phyloP scores from a whole-genome alignment of 2,797 vertebrate genomes.

The Peromyscus melanophrys region DNA sequence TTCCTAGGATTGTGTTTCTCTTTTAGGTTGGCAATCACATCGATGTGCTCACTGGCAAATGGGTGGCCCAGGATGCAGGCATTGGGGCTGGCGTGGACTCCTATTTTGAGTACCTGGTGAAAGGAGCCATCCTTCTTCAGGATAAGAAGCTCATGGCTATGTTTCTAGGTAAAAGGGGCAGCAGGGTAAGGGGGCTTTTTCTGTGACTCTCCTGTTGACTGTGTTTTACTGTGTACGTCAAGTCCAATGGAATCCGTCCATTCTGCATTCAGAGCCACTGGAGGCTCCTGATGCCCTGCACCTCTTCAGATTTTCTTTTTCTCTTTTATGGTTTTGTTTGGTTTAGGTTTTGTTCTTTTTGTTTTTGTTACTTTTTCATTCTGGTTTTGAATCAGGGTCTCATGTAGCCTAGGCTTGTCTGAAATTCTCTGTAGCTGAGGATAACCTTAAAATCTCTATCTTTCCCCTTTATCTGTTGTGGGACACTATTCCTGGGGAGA shows the following conservation, averaged over 20 bases:
- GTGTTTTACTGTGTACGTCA: not conserved
- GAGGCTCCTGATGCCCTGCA: not conserved
- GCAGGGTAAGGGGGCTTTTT: not conserved
- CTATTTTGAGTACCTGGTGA: conserved; percentile 98
- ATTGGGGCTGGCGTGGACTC: conserved; percentile 98
- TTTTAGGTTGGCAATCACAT: conserved; percentile 97
- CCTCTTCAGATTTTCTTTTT: not conserved
- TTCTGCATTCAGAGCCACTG: not conserved
- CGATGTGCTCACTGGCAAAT: conserved; percentile 96
- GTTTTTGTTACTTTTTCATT: not conserved
- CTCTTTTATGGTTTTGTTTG: not conserved
- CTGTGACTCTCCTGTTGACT: not conserved
- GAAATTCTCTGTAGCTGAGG: not conserved
- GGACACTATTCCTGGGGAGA: not conserved
- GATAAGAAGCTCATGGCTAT: conserved; percentile 96
- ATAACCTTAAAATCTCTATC: not conserved
- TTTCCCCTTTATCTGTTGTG: not conserved
- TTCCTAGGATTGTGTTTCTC: not conserved
- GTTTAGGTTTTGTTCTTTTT: not conserved
- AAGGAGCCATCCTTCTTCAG: conserved; percentile 97
- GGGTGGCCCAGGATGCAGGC: conserved; percentile 98
- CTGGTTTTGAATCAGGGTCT: not conserved
- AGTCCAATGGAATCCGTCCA: not conserved
- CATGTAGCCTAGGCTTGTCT: not conserved
- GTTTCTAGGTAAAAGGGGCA: conserved; percentile 93